A percentile compares a stretch with the other conserved stretches of the same genome.
Conservation (phyloP, 1,140 invertebrate genomes). For the Drosophila navojoa region DNA sequence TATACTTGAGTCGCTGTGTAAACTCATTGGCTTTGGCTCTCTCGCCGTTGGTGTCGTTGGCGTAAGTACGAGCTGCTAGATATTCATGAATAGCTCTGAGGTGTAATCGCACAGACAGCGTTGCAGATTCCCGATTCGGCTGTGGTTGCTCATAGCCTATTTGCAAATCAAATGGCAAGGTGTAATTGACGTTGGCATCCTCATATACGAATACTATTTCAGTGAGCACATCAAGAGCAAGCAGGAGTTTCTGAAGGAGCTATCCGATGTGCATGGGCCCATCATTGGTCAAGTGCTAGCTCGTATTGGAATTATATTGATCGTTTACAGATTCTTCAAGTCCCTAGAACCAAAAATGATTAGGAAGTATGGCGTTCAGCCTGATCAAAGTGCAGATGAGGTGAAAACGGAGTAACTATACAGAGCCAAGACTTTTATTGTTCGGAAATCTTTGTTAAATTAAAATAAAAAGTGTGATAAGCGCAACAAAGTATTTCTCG, state of each 20-base stretch:
- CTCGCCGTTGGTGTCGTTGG: constrained; percentile 21
- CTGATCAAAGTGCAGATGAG: background rate
- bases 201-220: constrained; percentile 4
- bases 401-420: background rate
- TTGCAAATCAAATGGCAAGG: constrained; percentile 14
- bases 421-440: background rate
- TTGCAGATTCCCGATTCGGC: background rate
- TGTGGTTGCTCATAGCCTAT: constrained; percentile 32
- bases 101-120: constrained; percentile 2
- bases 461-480: constrained; percentile 20
- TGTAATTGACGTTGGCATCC: background rate
- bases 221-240: background rate
- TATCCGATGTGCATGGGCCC: background rate
- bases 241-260: constrained; percentile 1
- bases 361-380: background rate
- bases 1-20: background rate
- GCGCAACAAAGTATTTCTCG: background rate
- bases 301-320: constrained; percentile 14
- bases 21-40: background rate
- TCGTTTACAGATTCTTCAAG: constrained; percentile 18
- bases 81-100: background rate
- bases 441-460: constrained; percentile 3
- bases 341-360: background rate
- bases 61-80: constrained; percentile 12
- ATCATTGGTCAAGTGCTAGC: constrained; percentile 14